Evolutionary conservation across 2,888 invertebrate species (phyloP), one percentile per base, ranked within the genome.

Genomic region (Phaonia tiefii): DNA sequence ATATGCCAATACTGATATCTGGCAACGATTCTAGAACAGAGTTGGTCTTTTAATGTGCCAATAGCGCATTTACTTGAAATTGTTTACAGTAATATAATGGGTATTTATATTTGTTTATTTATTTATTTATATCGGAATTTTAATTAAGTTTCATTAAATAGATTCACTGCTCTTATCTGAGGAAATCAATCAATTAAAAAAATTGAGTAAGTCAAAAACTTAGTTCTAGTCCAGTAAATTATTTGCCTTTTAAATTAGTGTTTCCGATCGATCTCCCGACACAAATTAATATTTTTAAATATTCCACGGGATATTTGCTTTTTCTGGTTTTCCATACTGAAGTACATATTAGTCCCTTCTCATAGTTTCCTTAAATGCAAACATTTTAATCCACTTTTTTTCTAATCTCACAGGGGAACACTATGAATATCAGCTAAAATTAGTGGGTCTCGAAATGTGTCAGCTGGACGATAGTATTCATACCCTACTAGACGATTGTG

Each of bases 371-470:
- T n/a, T n/a, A n/a, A n/a, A n/a, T n/a, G n/a, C n/a, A n/a, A n/a
- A n/a, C n/a, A n/a, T n/a, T n/a, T n/a, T n/a, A n/a, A n/a, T n/a
- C n/a, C n/a, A n/a, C n/a, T n/a, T n/a, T n/a, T n/a, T n/a, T n/a
- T n/a, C n/a, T n/a, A n/a, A n/a, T n/a, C n/a, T n/a, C n/a, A n/a
- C 22, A 89, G 89, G 85, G 5, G 86, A 87, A 26, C 88, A 89
- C 67, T 87, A 88, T 51, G 89, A 89, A 60, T 80, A 85, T 7
- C 87, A 86, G 37, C 69, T 90, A 4, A 89, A 88, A 67, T 58
- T 85, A 17, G 75, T 88, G 10, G 86, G 87, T 1, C 75, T 89
- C 3, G 89, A 89, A 56, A 74, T 89, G 1, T 85, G 85, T 46
- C 89, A 89, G 79, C 80, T 90, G 42, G 87, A 87, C 0, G 89